phyloP scores from a whole-genome alignment of 2,113 vertebrate species.

The Calyptomena viridis region DNA sequence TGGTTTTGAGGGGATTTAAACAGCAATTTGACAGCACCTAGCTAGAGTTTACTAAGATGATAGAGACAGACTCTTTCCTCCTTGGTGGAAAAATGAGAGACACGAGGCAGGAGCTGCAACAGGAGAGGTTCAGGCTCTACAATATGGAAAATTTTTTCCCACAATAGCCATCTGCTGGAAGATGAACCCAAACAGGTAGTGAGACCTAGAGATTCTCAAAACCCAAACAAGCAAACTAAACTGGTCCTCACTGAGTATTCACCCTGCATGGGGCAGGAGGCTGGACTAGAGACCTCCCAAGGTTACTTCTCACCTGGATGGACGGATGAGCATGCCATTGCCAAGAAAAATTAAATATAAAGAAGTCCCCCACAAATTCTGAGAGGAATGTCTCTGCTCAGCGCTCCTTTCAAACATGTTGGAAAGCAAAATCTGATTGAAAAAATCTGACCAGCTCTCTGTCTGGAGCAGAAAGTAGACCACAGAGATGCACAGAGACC shows the following conservation, averaged over 20 bases:
- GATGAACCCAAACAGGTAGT: not conserved
- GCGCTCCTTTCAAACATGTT: not conserved
- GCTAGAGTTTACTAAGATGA: not conserved
- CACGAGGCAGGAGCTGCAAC: not conserved
- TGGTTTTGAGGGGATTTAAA: not conserved
- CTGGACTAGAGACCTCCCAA: not conserved
- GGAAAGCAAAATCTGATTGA: not conserved
- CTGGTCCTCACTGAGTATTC: not conserved
- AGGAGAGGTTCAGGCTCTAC: not conserved
- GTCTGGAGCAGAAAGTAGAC: accelerated
- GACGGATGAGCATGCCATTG: accelerated
- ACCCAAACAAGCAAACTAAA: not conserved
- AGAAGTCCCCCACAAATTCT: not conserved
- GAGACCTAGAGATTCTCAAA: not conserved
- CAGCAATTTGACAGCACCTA: not conserved
- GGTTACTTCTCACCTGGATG: not conserved
- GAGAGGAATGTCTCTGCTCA: not conserved
- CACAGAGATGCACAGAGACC: accelerated
- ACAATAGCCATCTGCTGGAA: not conserved
- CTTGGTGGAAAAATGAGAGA: not conserved
- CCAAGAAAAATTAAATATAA: not conserved
- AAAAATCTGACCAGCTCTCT: not conserved
- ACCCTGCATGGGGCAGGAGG: not conserved
- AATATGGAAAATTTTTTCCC: not conserved
- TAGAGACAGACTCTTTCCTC: not conserved